Conservation (phyloP, 2,888 invertebrate genomes). For the Parnassius orleans region DNA sequence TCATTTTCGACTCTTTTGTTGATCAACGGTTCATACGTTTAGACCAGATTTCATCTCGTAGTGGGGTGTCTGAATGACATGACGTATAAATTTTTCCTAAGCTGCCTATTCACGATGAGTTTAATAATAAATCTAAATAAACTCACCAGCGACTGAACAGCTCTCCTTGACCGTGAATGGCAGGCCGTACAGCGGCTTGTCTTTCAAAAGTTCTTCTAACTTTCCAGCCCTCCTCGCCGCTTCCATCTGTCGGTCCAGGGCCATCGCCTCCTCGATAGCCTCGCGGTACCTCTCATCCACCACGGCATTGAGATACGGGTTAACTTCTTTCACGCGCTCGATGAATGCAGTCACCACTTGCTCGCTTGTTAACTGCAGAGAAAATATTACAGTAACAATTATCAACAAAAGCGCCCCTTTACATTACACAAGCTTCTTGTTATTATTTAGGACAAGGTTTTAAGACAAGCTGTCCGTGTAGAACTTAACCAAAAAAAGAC, state of each 20-base stretch:
- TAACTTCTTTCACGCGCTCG: constrained; percentile 83
- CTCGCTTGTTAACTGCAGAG: constrained; percentile 79
- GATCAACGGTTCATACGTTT: too few species aligned
- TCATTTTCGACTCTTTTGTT: too few species aligned
- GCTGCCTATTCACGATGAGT: too few species aligned
- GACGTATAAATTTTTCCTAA: too few species aligned
- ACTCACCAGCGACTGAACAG: constrained; percentile 85
- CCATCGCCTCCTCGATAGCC: constrained; percentile 83
- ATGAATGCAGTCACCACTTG: constrained; percentile 82
- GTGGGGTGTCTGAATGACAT: too few species aligned
- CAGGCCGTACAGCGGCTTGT: constrained; percentile 88
- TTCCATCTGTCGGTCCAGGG: constrained; percentile 71
- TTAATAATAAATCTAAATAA: too few species aligned
- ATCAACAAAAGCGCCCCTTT: too few species aligned
- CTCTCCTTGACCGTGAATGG: constrained; percentile 92
- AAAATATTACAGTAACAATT: not conserved
- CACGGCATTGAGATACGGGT: constrained; percentile 85
- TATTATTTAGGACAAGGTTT: too few species aligned
- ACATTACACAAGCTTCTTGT: too few species aligned
- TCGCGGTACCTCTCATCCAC: constrained; percentile 83
- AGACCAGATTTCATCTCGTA: too few species aligned
- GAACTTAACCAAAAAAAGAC: too few species aligned
- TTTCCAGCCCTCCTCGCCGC: constrained; percentile 47
- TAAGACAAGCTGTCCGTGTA: too few species aligned
- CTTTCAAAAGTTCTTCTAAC: constrained; percentile 61